phyloP scores from a whole-genome alignment of 1,140 invertebrate species.

The Portunus trituberculatus region DNA sequence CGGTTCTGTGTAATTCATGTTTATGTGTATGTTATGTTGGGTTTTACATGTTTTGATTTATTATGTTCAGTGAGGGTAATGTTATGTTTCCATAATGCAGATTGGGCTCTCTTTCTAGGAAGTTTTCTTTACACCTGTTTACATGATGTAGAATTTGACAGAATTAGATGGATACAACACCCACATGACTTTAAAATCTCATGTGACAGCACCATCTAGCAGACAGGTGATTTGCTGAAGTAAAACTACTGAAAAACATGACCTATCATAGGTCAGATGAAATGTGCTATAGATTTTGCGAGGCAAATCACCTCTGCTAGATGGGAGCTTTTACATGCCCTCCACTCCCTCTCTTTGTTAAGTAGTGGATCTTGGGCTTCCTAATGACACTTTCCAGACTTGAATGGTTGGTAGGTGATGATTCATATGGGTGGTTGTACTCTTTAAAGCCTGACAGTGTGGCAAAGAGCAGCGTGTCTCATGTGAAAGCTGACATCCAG shows the following conservation, averaged over 20 bases:
- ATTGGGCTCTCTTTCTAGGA: too few relatives aligned
- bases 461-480: background rate
- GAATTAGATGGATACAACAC: too few relatives aligned
- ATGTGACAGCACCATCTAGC: background rate
- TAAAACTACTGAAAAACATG: too few relatives aligned
- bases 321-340: constrained; percentile 42
- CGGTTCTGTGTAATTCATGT: background rate
- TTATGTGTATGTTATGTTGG: background rate
- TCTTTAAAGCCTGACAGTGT: constrained; percentile 43
- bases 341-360: constrained; percentile 38
- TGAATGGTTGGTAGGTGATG: too few relatives aligned
- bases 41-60: background rate
- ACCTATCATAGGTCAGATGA: too few relatives aligned
- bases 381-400: background rate
- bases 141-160: too few relatives aligned
- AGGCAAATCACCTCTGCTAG: too few relatives aligned
- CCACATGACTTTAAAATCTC: too few relatives aligned
- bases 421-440: constrained; percentile 39
- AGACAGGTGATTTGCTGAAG: background rate
- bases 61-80: too few relatives aligned
- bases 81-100: too few relatives aligned
- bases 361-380: background rate
- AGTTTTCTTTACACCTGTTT: too few relatives aligned
- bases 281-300: too few relatives aligned
- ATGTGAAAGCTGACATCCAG: constrained; percentile 55